Base-by-base conservation (phyloP, 2,797 vertebrate species). In the Amblyopsis hoosieri region DNA sequence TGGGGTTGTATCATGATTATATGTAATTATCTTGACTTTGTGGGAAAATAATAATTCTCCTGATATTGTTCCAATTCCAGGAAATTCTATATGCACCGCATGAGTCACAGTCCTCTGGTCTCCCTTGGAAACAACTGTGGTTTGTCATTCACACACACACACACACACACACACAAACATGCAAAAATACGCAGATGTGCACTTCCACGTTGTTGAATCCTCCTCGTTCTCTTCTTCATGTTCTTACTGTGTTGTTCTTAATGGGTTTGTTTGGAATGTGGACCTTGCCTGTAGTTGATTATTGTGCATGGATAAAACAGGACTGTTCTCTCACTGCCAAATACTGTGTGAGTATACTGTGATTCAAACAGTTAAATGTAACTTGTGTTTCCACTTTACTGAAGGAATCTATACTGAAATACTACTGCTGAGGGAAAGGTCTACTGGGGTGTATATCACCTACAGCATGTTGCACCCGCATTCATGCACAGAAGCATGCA, bases 311-410 rank as follows among this genome's bases (percentile, higher is more conserved):
- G 86, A 86, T 88, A 84, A 70, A 66, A 84, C 85, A 86, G 87
- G 89, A 91, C 90, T 88, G 87, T 91, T 89, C 84, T 86, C 78
- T 89, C 87, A 89, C 87, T 91, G 90, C 87, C 90, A 89, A 89
- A 91, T 89, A 85, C 85, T 90, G 87, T 89, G 86, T 90, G 77
- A 84, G 82, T 79, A 14, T 17, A 80, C 85, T 87, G 85, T 84
- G 85, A 85, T 90, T 88, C 86, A 71, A 84, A 84, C 77, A 66
- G 74, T 87, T 86, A 57, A 67, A 78, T 85, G 86, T 89, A 82
- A 80, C 76, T 84, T 76, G 23, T 85, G 83, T 86, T 76, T 74
- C 77, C 79, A 75, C 66, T 83, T 80, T 79, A 69, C 56, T 54
- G 47, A 81, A 66, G 57, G 58, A 65, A 64, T 76, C 61, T 80